Conservation (phyloP, 2,797 vertebrate genomes). For the Aeoliscus strigatus region DNA sequence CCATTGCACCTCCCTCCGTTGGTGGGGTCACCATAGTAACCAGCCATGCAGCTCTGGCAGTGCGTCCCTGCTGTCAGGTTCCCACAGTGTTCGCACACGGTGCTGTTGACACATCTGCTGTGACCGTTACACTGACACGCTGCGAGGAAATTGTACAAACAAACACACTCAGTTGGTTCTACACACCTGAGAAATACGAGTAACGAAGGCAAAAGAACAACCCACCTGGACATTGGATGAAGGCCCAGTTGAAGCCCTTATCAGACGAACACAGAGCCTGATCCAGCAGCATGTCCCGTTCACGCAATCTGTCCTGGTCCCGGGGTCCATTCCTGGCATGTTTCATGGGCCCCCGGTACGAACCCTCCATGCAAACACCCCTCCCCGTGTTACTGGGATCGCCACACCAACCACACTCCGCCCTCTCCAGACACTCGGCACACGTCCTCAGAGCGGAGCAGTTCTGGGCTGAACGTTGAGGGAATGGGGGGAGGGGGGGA, state of each 20-base stretch:
- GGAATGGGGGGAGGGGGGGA: no score
- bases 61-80: constrained; percentile 94
- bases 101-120: constrained; percentile 91
- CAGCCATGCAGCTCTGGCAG: constrained; percentile 94
- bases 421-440: constrained; percentile 89
- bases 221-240: constrained; percentile 95
- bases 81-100: constrained; percentile 92
- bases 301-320: constrained; percentile 66
- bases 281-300: constrained; percentile 88
- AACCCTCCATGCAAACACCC: constrained; percentile 90
- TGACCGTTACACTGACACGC: constrained; percentile 98
- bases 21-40: constrained; percentile 94
- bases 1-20: constrained; percentile 97
- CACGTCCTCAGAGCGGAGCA: constrained; percentile 95
- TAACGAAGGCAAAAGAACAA: constrained; percentile 22
- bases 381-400: constrained; percentile 94
- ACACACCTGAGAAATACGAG: constrained; percentile 6
- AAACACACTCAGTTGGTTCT: no score
- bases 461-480: constrained; percentile 84
- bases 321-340: no score
- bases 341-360: constrained; percentile 92
- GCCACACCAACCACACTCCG: constrained; percentile 95
- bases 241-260: constrained; percentile 92
- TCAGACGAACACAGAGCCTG: constrained; percentile 85
- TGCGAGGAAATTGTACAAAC: constrained; percentile 63